Percentiles rank a stretch among this genome's conserved stretches.
Evolutionary conservation across 2,888 invertebrate genomes (phyloP).

Genomic region (Harpalus rufipes): DNA sequence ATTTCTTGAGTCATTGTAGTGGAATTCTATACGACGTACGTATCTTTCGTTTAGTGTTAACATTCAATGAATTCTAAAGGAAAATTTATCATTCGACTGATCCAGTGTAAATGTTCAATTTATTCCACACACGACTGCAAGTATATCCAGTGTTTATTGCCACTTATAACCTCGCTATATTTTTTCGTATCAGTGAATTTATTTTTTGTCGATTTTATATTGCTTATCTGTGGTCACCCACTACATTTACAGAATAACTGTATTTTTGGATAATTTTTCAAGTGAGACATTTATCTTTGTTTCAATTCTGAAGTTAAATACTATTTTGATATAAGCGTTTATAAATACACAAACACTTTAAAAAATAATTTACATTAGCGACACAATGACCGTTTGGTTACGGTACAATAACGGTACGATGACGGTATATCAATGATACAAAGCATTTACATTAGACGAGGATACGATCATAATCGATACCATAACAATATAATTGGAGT

Average conservation of each 20-base stretch:
- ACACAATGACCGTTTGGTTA: too few species aligned
- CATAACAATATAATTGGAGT: too few species aligned
- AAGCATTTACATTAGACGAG: too few species aligned
- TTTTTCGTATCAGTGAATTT: slow-evolving; percentile 54
- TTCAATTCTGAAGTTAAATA: not conserved
- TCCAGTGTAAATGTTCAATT: slow-evolving; percentile 55
- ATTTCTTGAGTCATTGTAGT: not conserved
- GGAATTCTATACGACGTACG: slow-evolving; percentile 14
- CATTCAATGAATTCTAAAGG: slow-evolving; percentile 50
- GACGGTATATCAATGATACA: too few species aligned
- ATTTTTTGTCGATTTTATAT: slow-evolving; percentile 53
- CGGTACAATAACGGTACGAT: too few species aligned
- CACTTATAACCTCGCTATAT: slow-evolving; percentile 57
- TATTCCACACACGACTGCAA: slow-evolving; percentile 47
- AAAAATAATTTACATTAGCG: too few species aligned
- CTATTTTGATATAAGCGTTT: too few species aligned
- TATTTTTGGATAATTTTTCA: slow-evolving; percentile 3
- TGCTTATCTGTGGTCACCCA: slow-evolving; percentile 52
- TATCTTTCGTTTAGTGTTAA: slow-evolving; percentile 4
- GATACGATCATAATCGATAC: too few species aligned
- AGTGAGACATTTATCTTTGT: not conserved
- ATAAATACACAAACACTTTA: too few species aligned
- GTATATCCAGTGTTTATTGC: slow-evolving; percentile 59
- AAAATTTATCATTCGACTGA: slow-evolving; percentile 47
- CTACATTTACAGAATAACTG: slow-evolving; percentile 42